phyloP scores from a whole-genome alignment of 2,888 invertebrate species.

The Campopleginae sp. region DNA sequence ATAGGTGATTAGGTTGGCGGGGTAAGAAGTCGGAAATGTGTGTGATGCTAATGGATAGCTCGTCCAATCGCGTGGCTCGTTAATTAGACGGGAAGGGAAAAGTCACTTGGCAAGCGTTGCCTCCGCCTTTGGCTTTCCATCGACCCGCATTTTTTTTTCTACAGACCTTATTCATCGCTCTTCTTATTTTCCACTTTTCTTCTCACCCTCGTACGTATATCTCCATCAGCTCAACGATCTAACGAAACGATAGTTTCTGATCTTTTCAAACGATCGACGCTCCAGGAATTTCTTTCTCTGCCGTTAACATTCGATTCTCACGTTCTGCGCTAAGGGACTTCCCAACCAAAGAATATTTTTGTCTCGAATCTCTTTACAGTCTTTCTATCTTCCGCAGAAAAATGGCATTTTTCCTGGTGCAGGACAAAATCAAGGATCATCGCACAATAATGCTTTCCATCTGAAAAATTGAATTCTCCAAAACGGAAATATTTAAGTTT shows the following conservation, averaged over 20 bases:
- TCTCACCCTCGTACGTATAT: slow-evolving; percentile 3
- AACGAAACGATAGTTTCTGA: slow-evolving; percentile 40
- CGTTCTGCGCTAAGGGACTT: not conserved
- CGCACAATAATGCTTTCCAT: slow-evolving; percentile 21
- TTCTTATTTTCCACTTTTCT: not conserved
- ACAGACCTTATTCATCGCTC: not conserved
- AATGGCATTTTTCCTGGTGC: not conserved
- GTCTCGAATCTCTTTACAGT: not conserved
- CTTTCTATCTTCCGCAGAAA: slow-evolving; percentile 4
- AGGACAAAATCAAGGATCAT: not conserved
- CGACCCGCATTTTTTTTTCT: slow-evolving; percentile 14
- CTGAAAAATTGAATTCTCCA: not conserved
- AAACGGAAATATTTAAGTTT: slow-evolving; percentile 30
- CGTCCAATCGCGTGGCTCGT: slow-evolving; percentile 27
- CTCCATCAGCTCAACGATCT: slow-evolving; percentile 34
- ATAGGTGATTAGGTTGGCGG: slow-evolving; percentile 6
- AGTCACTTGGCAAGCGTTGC: slow-evolving; percentile 35
- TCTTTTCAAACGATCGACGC: slow-evolving; percentile 39
- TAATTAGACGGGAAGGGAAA: slow-evolving; percentile 45
- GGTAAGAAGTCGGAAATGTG: slow-evolving; percentile 29
- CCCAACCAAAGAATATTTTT: not conserved
- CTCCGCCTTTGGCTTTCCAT: not conserved
- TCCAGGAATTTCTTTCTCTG: slow-evolving; percentile 49
- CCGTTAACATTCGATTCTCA: slow-evolving; percentile 14
- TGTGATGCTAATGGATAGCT: slow-evolving; percentile 42